These are phyloP conservation scores for Eubucco bourcierii DNA, from an alignment of 2,113 vertebrate species.

Conservation along the genomic window DNA sequence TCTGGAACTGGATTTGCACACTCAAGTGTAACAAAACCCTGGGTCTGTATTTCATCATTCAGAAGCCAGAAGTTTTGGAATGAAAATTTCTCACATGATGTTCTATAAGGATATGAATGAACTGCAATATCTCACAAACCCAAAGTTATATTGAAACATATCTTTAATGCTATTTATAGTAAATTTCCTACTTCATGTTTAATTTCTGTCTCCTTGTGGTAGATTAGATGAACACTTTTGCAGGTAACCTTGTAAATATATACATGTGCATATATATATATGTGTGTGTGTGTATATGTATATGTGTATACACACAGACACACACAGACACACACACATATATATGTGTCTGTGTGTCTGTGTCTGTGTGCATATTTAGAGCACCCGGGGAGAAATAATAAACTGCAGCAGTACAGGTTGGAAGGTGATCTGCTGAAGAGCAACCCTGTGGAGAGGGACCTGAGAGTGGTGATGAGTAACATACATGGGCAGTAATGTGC, in stretches of 20 bases:
- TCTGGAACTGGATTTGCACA: background rate
- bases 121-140: background rate
- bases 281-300: too few relatives aligned
- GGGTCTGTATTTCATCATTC: background rate
- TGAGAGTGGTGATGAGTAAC: too few relatives aligned
- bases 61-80: background rate
- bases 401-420: too few relatives aligned
- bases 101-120: background rate
- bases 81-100: background rate
- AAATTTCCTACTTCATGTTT: background rate
- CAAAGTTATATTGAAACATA: background rate
- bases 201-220: background rate
- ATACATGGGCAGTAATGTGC: too few relatives aligned
- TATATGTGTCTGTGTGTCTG: too few relatives aligned
- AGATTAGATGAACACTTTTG: background rate
- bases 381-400: too few relatives aligned
- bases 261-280: too few relatives aligned
- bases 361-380: too few relatives aligned
- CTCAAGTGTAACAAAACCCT: background rate
- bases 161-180: background rate
- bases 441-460: too few relatives aligned
- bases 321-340: too few relatives aligned
- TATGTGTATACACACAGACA: too few relatives aligned
- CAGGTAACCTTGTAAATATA: background rate
- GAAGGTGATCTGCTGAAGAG: too few relatives aligned